Percentiles rank a stretch among this genome's conserved stretches.
phyloP scores from a whole-genome alignment of 2,113 vertebrate genomes.

The Mus spicilegus region DNA sequence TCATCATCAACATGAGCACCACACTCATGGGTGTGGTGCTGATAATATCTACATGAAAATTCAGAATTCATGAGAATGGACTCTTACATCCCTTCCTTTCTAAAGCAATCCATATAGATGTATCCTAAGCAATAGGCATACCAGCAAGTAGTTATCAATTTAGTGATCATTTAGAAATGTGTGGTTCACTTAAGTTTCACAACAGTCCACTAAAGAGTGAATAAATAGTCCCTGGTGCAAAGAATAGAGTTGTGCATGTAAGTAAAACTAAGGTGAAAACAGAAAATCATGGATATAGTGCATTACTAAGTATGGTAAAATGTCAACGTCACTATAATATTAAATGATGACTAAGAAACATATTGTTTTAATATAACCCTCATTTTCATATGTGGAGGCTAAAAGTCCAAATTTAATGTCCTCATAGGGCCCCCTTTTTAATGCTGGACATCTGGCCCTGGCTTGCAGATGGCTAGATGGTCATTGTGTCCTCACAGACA shows the following conservation, averaged over 20 bases:
- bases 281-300: not conserved
- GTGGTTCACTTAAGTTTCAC: not conserved
- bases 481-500: accelerated
- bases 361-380: not conserved
- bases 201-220: not conserved
- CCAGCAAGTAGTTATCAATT: not conserved
- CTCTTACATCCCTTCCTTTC: not conserved
- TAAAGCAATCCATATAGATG: not conserved
- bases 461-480: not conserved
- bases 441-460: too few relatives aligned
- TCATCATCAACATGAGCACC: not conserved
- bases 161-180: too few relatives aligned
- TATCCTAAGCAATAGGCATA: not conserved
- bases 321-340: not conserved
- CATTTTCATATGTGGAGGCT: not conserved
- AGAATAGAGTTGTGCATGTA: not conserved
- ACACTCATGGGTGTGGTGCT: not conserved
- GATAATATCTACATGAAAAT: not conserved
- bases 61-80: not conserved
- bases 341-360: not conserved
- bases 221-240: not conserved
- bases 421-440: not conserved
- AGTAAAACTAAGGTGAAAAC: not conserved
- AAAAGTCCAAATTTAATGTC: not conserved
- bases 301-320: not conserved